Evolutionary conservation across 1,140 invertebrate species (phyloP), one percentile per base, ranked within the genome.

Genomic region (Battus philenor): DNA sequence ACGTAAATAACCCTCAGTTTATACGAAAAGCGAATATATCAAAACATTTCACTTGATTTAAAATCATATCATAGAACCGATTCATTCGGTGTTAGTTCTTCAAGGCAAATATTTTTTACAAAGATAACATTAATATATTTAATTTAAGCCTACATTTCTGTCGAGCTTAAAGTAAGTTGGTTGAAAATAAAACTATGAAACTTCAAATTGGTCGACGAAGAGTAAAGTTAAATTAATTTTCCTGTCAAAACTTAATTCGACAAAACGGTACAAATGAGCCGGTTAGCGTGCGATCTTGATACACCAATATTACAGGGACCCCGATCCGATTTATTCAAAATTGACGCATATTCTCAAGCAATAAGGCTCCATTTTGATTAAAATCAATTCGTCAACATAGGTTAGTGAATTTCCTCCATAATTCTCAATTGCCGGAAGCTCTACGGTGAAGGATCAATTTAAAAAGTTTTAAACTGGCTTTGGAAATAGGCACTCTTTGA

Each of bases 381-480:
- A 27, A 10, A n/a, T 3, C 8, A 16, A 41, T 27, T 41, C 15
- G 24, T 29, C 22, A 41, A 16, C 13, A 41, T 41, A 41, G 38
- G 24, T 47, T 47, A 53, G 31, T 55, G 54, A 51, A 45, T 62
- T 58, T 54, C 54, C 59, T 54, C 46, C 59, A 58, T 62, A 62
- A 52, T 54, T 54, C 59, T 47, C 51, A 58, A 62, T 58, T 62
- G 47, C 55, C 46, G 55, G 59, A 62, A 62, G 46, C 48, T 36
- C 43, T 44, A 50, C 32, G 36, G 44, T 47, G 26, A 34, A 22
- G 52, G 36, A 50, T 55, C 36, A 55, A 50, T 50, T 50, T 50
- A 43, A 53, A 44, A 53, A 39, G 10, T 17, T 36, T 41, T 31
- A 29, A 9, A n/a, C 16, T 24, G 43, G 38, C n/a, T 30, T 16